Evolutionary conservation across 2,888 invertebrate genomes (phyloP).

Genomic region (Tineola bisselliella): DNA sequence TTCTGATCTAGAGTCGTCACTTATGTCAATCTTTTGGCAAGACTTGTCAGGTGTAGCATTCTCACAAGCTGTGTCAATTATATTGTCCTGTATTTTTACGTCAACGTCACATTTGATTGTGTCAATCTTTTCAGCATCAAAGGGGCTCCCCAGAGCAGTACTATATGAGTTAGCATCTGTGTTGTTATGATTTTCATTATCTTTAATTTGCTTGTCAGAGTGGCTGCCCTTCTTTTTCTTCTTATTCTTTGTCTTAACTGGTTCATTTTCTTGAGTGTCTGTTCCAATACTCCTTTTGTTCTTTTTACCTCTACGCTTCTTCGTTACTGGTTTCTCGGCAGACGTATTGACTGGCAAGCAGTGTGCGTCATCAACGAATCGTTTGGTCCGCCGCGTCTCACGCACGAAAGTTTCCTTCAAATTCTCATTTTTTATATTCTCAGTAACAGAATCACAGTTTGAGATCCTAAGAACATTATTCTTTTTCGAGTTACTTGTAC

Average conservation of each 20-base stretch:
- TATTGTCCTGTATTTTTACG: not conserved
- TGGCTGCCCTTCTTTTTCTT: constrained; percentile 23
- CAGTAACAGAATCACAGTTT: not conserved
- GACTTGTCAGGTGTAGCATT: constrained; percentile 30
- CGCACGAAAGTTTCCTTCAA: not conserved
- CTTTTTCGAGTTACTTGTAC: not conserved
- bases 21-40: constrained; percentile 40
- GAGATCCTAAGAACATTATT: not conserved
- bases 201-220: constrained; percentile 7
- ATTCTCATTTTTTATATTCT: not conserved
- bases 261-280: constrained; percentile 19
- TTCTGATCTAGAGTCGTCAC: constrained; percentile 40
- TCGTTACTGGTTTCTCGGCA: not conserved
- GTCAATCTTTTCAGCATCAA: not conserved
- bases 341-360: not conserved
- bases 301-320: constrained; percentile 14
- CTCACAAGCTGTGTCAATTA: not conserved
- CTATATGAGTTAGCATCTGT: constrained; percentile 42
- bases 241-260: constrained; percentile 20
- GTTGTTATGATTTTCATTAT: constrained; percentile 15
- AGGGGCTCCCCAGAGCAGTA: constrained; percentile 51
- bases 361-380: not conserved
- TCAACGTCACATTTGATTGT: not conserved
- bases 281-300: constrained; percentile 17
- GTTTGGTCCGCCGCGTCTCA: not conserved